Percentiles rank a stretch among this genome's conserved stretches.
phyloP scores from a whole-genome alignment of 2,888 invertebrate genomes.

The Nymphalis polychloros region DNA sequence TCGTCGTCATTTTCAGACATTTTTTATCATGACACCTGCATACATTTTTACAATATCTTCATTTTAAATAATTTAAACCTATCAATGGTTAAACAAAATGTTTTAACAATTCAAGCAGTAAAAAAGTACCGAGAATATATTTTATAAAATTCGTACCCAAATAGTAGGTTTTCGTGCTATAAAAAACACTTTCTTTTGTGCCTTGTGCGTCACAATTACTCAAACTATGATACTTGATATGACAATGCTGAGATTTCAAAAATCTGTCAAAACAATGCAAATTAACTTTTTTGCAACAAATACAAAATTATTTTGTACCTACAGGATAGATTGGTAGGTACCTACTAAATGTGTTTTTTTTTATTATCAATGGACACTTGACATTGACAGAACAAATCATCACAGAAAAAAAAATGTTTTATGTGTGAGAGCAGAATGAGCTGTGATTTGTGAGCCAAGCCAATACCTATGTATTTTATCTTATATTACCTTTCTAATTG shows the following conservation, averaged over 20 bases:
- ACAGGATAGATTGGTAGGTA: too few species aligned
- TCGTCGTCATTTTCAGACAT: constrained; percentile 72
- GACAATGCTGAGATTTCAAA: not conserved
- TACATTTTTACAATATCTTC: not conserved
- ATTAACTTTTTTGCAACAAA: constrained; percentile 7
- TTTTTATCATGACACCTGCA: constrained; percentile 39
- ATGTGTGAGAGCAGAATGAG: too few species aligned
- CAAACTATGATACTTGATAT: not conserved
- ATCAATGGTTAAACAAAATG: not conserved
- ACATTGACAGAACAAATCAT: too few species aligned
- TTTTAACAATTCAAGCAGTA: not conserved
- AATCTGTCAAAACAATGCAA: constrained; percentile 20
- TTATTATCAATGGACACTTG: too few species aligned
- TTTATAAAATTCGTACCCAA: not conserved
- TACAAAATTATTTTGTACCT: not conserved
- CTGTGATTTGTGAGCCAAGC: too few species aligned
- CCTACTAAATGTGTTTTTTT: too few species aligned
- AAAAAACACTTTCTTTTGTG: not conserved
- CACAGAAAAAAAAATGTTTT: too few species aligned
- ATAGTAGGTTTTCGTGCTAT: not conserved
- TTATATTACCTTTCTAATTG: too few species aligned
- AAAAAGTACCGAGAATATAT: not conserved
- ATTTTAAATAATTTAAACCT: not conserved
- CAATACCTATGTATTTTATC: too few species aligned
- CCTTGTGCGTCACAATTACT: constrained; percentile 4